These are phyloP conservation scores for Pangasianodon gigas DNA, from an alignment of 2,113 vertebrate species.

Conservation along the genomic window DNA sequence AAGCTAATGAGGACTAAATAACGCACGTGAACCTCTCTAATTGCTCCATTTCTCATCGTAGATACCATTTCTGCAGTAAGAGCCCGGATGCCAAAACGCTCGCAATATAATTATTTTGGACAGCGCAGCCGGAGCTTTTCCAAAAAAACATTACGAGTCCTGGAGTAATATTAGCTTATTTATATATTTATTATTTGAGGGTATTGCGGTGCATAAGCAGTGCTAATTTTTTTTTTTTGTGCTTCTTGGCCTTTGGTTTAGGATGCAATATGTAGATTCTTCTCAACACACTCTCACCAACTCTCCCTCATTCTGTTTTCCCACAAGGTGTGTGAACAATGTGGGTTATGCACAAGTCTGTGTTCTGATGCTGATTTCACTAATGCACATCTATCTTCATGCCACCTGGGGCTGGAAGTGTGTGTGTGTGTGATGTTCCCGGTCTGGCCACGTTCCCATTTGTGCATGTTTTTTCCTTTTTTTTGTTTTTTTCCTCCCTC, in stretches of 20 bases:
- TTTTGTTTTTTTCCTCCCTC: conserved; percentile 56
- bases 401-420: conserved; percentile 68
- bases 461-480: conserved; percentile 23
- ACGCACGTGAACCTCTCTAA: conserved; percentile 81
- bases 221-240: background rate
- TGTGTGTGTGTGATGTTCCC: conserved; percentile 46
- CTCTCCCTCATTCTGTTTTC: background rate
- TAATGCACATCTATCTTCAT: conserved; percentile 57
- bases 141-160: conserved; percentile 51
- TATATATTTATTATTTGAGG: conserved; percentile 29
- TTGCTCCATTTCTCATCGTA: conserved; percentile 81
- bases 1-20: conserved; percentile 84
- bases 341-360: conserved; percentile 19
- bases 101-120: conserved; percentile 63
- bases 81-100: conserved; percentile 68
- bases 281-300: background rate
- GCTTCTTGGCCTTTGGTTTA: conserved; percentile 11
- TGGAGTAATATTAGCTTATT: conserved; percentile 42
- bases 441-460: conserved; percentile 49
- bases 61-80: conserved; percentile 74
- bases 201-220: background rate
- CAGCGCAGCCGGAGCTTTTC: conserved; percentile 51
- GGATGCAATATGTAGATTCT: background rate
- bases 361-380: conserved; percentile 39
- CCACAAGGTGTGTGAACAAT: conserved; percentile 24